Conservation (phyloP, 2,113 vertebrate species). For the Periophthalmodon schlosseri region DNA sequence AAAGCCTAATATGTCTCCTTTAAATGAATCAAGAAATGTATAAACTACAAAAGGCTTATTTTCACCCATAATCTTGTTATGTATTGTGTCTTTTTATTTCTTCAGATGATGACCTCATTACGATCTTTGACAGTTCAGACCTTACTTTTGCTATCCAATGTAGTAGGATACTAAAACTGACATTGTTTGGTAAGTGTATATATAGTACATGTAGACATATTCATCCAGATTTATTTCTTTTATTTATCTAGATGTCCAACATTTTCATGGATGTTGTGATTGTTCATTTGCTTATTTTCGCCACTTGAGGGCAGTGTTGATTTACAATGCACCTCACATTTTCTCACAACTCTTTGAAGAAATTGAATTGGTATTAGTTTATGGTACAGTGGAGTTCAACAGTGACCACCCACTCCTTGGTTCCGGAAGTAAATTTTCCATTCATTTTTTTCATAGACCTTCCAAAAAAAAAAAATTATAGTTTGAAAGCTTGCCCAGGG, state of each 20-base stretch:
- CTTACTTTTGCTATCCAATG: conserved; percentile 98
- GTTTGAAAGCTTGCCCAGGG: too few species aligned
- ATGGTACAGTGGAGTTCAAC: too few species aligned
- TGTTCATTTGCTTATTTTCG: conserved; percentile 15
- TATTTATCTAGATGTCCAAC: not conserved
- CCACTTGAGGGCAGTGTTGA: conserved; percentile 62
- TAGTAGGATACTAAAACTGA: conserved; percentile 98
- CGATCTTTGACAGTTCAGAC: conserved; percentile 99
- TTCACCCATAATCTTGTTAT: not conserved
- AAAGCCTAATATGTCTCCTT: not conserved
- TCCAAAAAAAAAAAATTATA: too few species aligned
- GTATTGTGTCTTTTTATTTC: conserved; percentile 34
- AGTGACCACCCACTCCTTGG: too few species aligned
- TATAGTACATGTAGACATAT: not conserved
- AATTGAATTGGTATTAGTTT: too few species aligned
- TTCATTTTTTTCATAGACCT: too few species aligned
- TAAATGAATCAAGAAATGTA: not conserved
- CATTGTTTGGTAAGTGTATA: conserved; percentile 90
- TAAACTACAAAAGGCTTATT: not conserved
- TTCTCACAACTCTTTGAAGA: not conserved
- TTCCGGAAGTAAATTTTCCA: too few species aligned
- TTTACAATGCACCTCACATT: conserved; percentile 14
- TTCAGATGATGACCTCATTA: conserved; percentile 97
- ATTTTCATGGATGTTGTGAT: conserved; percentile 1
- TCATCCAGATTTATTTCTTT: not conserved